Conservation (phyloP, 1,140 invertebrate genomes). For the Tetranychus urticae region DNA sequence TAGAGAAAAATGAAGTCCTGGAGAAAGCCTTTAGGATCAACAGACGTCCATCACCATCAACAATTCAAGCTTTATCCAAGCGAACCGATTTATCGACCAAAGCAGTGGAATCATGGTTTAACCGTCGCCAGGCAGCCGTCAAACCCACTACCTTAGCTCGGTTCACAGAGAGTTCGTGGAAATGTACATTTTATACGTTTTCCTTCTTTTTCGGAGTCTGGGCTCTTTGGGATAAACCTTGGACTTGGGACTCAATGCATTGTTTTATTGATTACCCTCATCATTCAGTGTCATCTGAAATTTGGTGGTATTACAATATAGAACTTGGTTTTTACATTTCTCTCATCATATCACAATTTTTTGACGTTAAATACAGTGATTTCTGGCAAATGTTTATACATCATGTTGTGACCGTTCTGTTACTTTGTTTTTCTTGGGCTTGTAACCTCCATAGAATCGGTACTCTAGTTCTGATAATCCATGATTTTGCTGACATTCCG, state of each 20-base stretch:
- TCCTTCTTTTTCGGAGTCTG: conserved; percentile 58
- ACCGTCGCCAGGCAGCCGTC: conserved; percentile 49
- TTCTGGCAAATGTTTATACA: conserved; percentile 97
- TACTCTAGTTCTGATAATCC: conserved; percentile 63
- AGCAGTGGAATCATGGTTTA: conserved; percentile 69
- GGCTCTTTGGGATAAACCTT: conserved; percentile 71
- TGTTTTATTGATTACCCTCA: conserved; percentile 52
- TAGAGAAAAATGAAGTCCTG: neutral
- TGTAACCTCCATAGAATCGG: conserved; percentile 80
- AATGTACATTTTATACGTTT: conserved; percentile 59
- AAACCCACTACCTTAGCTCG: conserved; percentile 69
- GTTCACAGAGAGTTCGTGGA: conserved; percentile 74
- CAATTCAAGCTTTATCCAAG: conserved; percentile 34
- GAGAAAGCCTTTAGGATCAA: neutral
- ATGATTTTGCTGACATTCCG: conserved; percentile 86
- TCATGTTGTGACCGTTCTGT: conserved; percentile 67
- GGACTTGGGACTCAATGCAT: conserved; percentile 75
- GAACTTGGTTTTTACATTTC: conserved; percentile 90
- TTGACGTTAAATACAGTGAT: conserved; percentile 61
- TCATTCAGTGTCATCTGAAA: conserved; percentile 20
- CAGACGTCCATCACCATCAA: neutral
- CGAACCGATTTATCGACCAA: conserved; percentile 63
- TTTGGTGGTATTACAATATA: conserved; percentile 88
- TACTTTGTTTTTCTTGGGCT: conserved; percentile 78
- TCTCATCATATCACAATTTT: conserved; percentile 70